These are phyloP conservation scores for Machimus rusticus DNA, from an alignment of 2,888 invertebrate genomes.

Conservation along the genomic window DNA sequence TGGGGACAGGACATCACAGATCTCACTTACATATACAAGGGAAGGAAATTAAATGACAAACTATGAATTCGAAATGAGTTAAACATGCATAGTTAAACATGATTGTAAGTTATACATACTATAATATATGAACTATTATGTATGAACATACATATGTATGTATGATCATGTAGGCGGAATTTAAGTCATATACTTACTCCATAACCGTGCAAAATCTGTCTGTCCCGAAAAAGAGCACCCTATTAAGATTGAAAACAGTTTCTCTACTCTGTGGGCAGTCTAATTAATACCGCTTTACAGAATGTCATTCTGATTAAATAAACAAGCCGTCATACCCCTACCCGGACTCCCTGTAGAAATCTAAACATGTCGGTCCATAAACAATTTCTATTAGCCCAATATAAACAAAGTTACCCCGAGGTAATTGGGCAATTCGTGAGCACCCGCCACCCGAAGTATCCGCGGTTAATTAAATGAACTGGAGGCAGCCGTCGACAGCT, in stretches of 20 bases:
- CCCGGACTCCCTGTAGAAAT: background rate
- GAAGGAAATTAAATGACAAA: no score
- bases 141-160: no score
- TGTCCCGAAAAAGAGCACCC: background rate
- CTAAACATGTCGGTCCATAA: background rate
- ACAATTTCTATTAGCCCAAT: background rate
- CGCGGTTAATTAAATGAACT: conserved; percentile 5
- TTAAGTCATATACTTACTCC: background rate
- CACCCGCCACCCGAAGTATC: background rate
- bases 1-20: no score
- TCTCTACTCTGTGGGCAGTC: background rate
- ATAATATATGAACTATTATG: no score
- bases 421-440: background rate
- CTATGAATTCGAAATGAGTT: no score
- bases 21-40: no score
- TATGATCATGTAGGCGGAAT: background rate
- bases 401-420: background rate
- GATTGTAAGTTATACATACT: no score
- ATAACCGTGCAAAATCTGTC: background rate
- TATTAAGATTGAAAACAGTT: background rate
- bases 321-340: background rate
- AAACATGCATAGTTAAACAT: no score
- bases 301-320: background rate
- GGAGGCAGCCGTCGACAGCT: background rate
- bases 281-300: background rate